Evolutionary conservation across 2,797 vertebrate species (phyloP).

Genomic region (Sebastolobus alascanus): DNA sequence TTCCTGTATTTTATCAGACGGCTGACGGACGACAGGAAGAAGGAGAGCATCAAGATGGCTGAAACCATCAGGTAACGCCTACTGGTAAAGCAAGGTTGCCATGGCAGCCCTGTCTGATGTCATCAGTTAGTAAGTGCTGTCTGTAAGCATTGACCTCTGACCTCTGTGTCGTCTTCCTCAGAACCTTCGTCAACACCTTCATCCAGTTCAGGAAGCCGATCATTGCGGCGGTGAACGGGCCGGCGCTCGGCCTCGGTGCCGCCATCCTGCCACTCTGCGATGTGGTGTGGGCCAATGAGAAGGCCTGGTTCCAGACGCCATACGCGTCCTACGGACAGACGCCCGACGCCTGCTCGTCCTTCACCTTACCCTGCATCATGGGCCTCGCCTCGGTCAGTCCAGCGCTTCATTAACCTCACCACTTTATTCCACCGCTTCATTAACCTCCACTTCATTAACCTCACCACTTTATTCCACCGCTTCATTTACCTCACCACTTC

Average conservation of each 20-base stretch:
- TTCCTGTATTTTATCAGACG: slow-evolving; percentile 96
- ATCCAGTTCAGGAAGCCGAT: slow-evolving; percentile 99
- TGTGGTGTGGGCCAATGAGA: slow-evolving; percentile 98
- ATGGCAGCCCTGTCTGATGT: rapidly evolving
- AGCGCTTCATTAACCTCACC: neutral
- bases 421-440: neutral
- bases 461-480: neutral
- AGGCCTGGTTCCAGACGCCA: slow-evolving; percentile 99
- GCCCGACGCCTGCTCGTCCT: slow-evolving; percentile 94
- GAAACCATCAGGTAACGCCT: slow-evolving; percentile 92
- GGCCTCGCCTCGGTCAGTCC: slow-evolving; percentile 94
- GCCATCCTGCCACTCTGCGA: slow-evolving; percentile 97
- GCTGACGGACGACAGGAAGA: slow-evolving; percentile 95
- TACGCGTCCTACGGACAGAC: slow-evolving; percentile 96
- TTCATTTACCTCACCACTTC: neutral
- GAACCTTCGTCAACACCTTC: slow-evolving; percentile 98
- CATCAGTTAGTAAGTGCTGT: rapidly evolving
- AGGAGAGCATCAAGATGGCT: slow-evolving; percentile 97
- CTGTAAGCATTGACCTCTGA: slow-evolving; percentile 1
- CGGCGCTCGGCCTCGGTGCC: slow-evolving; percentile 95
- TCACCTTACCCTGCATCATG: slow-evolving; percentile 97
- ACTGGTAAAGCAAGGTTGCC: neutral
- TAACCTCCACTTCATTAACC: neutral
- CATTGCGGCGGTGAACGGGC: slow-evolving; percentile 95
- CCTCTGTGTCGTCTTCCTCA: slow-evolving; percentile 57